A percentile compares a stretch with the other conserved stretches of the same genome.
Conservation (phyloP, 2,113 vertebrate species). For the Paradoxurus hermaphroditus region DNA sequence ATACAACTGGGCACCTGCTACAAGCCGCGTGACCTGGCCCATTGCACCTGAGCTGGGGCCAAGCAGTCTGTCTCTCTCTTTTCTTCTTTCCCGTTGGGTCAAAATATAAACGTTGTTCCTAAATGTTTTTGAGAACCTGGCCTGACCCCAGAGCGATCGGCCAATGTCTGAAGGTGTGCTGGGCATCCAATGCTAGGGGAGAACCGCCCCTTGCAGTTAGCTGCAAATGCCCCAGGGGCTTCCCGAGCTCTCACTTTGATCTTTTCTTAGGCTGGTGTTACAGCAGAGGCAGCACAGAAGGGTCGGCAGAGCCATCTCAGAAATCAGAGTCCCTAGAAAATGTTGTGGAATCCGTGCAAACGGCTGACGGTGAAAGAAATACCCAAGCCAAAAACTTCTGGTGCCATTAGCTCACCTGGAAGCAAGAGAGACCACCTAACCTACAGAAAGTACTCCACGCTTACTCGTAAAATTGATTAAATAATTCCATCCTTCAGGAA, state of each 20-base stretch:
- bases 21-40: background rate
- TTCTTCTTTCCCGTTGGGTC: background rate
- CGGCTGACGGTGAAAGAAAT: background rate
- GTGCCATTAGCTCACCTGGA: background rate
- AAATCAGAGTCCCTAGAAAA: background rate
- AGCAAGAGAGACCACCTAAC: background rate
- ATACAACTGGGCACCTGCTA: background rate
- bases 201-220: background rate
- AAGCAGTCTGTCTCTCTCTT: background rate
- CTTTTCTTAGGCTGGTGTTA: background rate
- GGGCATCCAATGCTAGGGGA: background rate
- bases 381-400: background rate
- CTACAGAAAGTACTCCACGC: background rate
- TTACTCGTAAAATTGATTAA: background rate
- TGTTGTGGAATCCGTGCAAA: background rate
- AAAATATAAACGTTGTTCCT: conserved; percentile 29
- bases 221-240: background rate
- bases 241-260: background rate
- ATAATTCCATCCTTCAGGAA: background rate
- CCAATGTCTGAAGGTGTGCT: background rate
- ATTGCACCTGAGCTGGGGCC: background rate
- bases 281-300: background rate
- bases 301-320: background rate
- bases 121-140: conserved; percentile 24
- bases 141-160: background rate